Evolutionary conservation across 2,888 invertebrate genomes (phyloP), one percentile per base, ranked within the genome.

Genomic region (Hydraecia micacea): DNA sequence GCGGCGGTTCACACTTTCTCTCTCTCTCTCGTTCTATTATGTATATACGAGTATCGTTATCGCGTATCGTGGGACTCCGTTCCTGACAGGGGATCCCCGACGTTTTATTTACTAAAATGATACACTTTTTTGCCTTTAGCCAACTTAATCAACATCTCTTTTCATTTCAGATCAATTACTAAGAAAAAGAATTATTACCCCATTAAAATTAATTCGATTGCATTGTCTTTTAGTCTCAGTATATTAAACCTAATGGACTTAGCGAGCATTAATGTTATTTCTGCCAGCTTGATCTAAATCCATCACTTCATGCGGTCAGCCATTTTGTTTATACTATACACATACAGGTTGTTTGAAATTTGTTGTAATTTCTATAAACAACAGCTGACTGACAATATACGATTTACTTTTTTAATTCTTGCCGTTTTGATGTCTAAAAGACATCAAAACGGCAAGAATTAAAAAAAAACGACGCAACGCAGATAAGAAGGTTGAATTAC

Each of bases 181-280:
- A 8, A 63, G 58, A 60, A 52, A 5, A n/a, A 63, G 49, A 63
- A 79, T 71, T 70, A 66, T 85, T 42, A 39, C 8, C 1, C 68
- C 71, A 85, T 80, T 71, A 72, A 75, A 63, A 74, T 80, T 74
- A 74, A 85, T 85, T 72, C 39, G 39, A 67, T 81, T 75, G 42
- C 28, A 39, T 63, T 69, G 32, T 68, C 60, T 83, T 81, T 83
- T 11, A 75, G 62, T 58, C 58, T 73, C 2, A 70, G 25, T 70
- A 62, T 65, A 81, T 69, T 58, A 66, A 81, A 75, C 25, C 82
- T 83, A 83, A 83, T 83, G 82, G 86, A 81, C 49, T 66, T 69
- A 49, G n/a, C 52, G 13, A 63, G 60, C n/a, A 68, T 60, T 71
- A 80, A 80, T 82, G 58, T 79, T 84, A 81, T 79, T 85, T 65